Evolutionary conservation across 1,140 invertebrate species (phyloP), one percentile per base, ranked within the genome.

Genomic region (Lordiphosa stackelbergi): DNA sequence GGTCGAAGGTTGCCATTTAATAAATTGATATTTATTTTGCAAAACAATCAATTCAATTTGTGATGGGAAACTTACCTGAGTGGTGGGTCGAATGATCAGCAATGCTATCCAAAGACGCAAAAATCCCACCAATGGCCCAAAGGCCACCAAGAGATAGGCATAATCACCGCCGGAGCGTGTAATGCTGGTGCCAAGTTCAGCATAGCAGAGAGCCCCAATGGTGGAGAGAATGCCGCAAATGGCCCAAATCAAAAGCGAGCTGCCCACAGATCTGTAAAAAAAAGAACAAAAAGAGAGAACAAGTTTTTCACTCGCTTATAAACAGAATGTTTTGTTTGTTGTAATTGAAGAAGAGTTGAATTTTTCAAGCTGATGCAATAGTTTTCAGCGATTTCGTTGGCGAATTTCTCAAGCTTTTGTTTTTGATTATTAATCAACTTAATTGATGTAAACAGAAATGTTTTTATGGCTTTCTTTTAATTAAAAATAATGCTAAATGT

Each of bases 121-220:
- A 85, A 98, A 98, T 3, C 94, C 96, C 1, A 94, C 93, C 8
- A 98, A 88, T n/a, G 94, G 93, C 1, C 96, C 96, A 86, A 97
- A 97, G 28, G 95, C 94, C 19, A 93, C 92, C 79, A 94, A 91
- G 37, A 96, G 94, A 87, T 97, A 97, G 2, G 94, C 94, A 88
- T 96, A 97, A 86, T 97, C 95, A 38, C 95, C 95, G 12, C 95
- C 95, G 3, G 95, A 95, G 73, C 94, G 90, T 48, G 89, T 92
- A 70, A 96, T 95, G 41, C 93, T 92, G 0, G 94, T 95, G 10
- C 94, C 94, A 47, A 97, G 90, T 88, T 97, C 96, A 0, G 95
- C 94, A 83, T 96, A 96, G 81, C 94, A 96, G 1, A 96, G 88
- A 0, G 93, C 93, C 6, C 94, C 94, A 45, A 95, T 87, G 5